phyloP scores from a whole-genome alignment of 1,140 invertebrate genomes.

The Dermatophagoides farinae region DNA sequence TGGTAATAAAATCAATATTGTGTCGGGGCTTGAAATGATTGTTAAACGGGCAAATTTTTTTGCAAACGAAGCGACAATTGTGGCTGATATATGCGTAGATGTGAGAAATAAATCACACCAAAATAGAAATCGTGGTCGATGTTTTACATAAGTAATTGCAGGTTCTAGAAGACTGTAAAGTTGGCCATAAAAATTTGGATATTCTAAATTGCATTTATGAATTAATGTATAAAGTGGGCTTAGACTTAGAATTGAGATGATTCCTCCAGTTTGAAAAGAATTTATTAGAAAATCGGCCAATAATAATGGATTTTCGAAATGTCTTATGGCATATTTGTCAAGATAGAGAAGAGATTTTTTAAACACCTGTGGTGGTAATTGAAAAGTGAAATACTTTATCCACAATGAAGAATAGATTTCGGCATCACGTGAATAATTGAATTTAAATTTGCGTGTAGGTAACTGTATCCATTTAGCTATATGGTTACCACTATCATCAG shows the following conservation, averaged over 20 bases:
- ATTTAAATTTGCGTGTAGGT: slow-evolving; percentile 3
- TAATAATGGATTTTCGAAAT: slow-evolving; percentile 55
- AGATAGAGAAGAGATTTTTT: slow-evolving; percentile 55
- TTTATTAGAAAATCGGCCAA: slow-evolving; percentile 82
- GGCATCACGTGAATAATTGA: slow-evolving; percentile 18
- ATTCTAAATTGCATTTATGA: slow-evolving; percentile 74
- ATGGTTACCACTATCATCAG: not conserved
- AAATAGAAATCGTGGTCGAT: slow-evolving; percentile 58
- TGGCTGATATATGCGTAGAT: slow-evolving; percentile 76
- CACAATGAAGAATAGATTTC: slow-evolving; percentile 33
- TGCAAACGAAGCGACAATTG: slow-evolving; percentile 73
- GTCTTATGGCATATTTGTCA: slow-evolving; percentile 54
- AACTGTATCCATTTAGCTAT: not conserved
- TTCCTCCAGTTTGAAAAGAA: slow-evolving; percentile 61
- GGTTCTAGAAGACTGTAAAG: slow-evolving; percentile 78
- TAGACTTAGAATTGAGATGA: slow-evolving; percentile 65
- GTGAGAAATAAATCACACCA: slow-evolving; percentile 70
- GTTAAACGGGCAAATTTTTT: slow-evolving; percentile 65
- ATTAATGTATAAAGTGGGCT: slow-evolving; percentile 80
- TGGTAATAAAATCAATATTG: slow-evolving; percentile 51
- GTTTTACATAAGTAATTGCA: slow-evolving; percentile 70
- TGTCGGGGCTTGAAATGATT: slow-evolving; percentile 54
- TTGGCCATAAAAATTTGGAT: slow-evolving; percentile 82
- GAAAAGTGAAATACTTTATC: slow-evolving; percentile 42
- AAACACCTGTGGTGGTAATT: slow-evolving; percentile 32